These are phyloP conservation scores for Rhyacichthys aspro DNA, from an alignment of 2,797 vertebrate genomes.

Conservation along the genomic window DNA sequence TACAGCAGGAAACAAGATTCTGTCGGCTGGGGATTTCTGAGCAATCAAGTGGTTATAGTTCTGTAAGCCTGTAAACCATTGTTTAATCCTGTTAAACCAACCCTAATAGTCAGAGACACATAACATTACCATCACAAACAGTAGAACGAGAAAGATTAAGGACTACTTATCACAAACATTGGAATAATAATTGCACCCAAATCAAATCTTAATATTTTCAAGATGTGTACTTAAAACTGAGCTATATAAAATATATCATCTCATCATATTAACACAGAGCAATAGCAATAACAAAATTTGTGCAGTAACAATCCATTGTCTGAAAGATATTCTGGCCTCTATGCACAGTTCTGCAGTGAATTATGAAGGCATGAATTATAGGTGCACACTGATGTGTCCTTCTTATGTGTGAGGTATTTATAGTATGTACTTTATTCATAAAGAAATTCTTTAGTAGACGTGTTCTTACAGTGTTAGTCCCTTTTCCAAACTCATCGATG, in stretches of 20 bases:
- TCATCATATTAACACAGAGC: too few relatives aligned
- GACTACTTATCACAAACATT: too few relatives aligned
- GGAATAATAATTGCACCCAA: too few relatives aligned
- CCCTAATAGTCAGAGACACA: slow-evolving; percentile 5
- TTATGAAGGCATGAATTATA: slow-evolving; percentile 27
- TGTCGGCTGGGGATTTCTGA: neutral
- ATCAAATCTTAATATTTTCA: too few relatives aligned
- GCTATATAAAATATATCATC: too few relatives aligned
- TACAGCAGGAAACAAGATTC: slow-evolving; percentile 44
- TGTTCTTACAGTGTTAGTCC: slow-evolving; percentile 91
- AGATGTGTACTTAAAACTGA: too few relatives aligned
- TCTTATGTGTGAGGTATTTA: slow-evolving; percentile 29
- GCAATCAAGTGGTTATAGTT: neutral
- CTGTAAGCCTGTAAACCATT: slow-evolving; percentile 1
- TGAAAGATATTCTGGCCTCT: too few relatives aligned
- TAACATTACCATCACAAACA: slow-evolving; percentile 6
- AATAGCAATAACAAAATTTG: too few relatives aligned
- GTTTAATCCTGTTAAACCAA: slow-evolving; percentile 32
- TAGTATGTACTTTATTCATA: slow-evolving; percentile 37
- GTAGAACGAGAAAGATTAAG: neutral
- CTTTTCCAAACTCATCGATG: slow-evolving; percentile 98
- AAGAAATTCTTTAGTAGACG: slow-evolving; percentile 23
- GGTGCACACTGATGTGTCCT: slow-evolving; percentile 30
- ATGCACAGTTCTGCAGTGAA: slow-evolving; percentile 28
- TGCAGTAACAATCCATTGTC: too few relatives aligned